Evolutionary conservation across 2,797 vertebrate genomes (phyloP).

Genomic region (Esox masquinongy): DNA sequence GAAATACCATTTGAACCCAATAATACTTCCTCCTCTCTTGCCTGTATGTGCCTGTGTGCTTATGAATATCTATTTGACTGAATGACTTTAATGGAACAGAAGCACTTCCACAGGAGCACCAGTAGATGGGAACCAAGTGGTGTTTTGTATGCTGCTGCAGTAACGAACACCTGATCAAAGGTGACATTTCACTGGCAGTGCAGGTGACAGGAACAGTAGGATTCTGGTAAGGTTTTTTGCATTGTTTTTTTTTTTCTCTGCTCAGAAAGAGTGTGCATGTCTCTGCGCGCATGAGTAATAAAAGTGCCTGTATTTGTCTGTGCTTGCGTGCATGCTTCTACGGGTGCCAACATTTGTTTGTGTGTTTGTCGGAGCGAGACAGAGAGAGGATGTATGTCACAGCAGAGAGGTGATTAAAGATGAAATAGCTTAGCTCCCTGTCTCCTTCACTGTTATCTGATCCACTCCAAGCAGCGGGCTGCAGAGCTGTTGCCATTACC

Average conservation of each 20-base stretch:
- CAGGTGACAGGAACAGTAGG: constrained; percentile 9
- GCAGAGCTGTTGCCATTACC: constrained; percentile 24
- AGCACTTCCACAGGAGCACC: not conserved
- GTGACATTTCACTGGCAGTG: not conserved
- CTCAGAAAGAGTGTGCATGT: no score
- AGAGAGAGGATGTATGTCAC: not conserved
- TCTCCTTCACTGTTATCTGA: constrained; percentile 21
- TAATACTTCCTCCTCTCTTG: no score
- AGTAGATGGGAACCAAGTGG: not conserved
- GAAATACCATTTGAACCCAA: no score
- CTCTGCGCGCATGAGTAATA: no score
- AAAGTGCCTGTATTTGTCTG: not conserved
- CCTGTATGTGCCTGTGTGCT: not conserved
- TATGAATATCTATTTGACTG: not conserved
- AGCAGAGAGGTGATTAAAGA: constrained; percentile 8
- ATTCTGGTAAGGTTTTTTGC: no score
- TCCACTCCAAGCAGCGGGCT: constrained; percentile 12
- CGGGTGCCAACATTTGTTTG: constrained; percentile 1
- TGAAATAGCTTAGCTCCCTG: constrained; percentile 6
- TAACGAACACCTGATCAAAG: not conserved
- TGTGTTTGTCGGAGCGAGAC: not conserved
- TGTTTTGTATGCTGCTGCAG: not conserved
- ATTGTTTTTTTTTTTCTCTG: no score
- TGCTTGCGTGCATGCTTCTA: not conserved
- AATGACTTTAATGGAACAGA: not conserved